Conservation (phyloP, 2,888 invertebrate genomes). For the Stenodema calcarata region DNA sequence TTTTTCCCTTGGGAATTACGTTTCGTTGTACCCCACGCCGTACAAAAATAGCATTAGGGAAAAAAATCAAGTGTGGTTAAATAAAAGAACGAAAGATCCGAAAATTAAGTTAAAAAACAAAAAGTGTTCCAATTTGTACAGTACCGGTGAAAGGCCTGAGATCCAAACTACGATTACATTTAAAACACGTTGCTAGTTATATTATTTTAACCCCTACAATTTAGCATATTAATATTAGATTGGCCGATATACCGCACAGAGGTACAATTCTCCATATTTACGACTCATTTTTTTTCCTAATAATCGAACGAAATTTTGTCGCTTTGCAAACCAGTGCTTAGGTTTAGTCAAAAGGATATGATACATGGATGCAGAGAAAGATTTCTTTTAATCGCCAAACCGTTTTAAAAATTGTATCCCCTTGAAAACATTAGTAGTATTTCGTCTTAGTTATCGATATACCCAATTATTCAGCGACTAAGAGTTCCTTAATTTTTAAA, state of each 20-base stretch:
- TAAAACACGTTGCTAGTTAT: constrained; percentile 43
- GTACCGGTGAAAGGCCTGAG: constrained; percentile 55
- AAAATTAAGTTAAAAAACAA: neutral
- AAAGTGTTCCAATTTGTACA: constrained; percentile 52
- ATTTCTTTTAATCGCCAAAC: constrained; percentile 7
- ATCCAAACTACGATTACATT: constrained; percentile 53
- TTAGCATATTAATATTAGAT: constrained; percentile 39
- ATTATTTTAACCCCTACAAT: constrained; percentile 42
- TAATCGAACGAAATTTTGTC: neutral
- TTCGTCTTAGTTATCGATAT: constrained; percentile 24
- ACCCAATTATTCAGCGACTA: constrained; percentile 38
- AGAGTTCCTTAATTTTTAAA: neutral
- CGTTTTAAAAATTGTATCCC: constrained; percentile 1
- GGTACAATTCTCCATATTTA: constrained; percentile 20
- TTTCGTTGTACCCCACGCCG: constrained; percentile 53
- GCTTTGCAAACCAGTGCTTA: constrained; percentile 16
- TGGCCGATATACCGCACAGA: constrained; percentile 29
- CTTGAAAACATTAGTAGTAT: constrained; percentile 18
- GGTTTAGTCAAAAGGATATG: constrained; percentile 45
- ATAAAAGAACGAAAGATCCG: constrained; percentile 20
- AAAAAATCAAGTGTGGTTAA: constrained; percentile 37
- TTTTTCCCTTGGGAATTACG: constrained; percentile 50
- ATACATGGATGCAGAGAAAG: neutral
- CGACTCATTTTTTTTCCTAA: neutral
- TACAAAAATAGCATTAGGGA: constrained; percentile 48